Evolutionary conservation across 1,140 invertebrate species (phyloP).

Genomic region (Mizuhopecten yessoensis): DNA sequence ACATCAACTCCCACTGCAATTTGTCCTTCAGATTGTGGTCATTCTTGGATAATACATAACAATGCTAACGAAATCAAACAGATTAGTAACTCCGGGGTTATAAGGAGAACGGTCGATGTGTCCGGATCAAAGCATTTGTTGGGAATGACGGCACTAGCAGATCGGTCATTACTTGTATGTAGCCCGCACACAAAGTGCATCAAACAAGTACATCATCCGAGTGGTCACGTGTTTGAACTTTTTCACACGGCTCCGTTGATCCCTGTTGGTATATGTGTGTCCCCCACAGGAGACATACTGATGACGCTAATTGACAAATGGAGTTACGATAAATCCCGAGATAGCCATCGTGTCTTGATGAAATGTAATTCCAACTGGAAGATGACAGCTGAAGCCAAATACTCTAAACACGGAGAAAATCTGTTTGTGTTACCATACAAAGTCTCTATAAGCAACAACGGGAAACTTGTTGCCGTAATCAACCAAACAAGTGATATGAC

Average conservation of each 20-base stretch:
- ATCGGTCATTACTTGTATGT: not conserved
- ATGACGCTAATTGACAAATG: slow-evolving; percentile 4
- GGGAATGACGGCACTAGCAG: not conserved
- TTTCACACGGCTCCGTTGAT: not conserved
- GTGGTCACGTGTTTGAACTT: not conserved
- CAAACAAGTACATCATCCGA: slow-evolving; percentile 1
- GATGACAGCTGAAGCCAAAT: not conserved
- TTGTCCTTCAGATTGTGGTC: not conserved
- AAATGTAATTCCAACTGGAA: not conserved
- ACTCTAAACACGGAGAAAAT: not conserved
- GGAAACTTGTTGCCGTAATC: not conserved
- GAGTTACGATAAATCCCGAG: not conserved
- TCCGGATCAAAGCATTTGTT: slow-evolving; percentile 2
- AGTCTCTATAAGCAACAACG: not conserved
- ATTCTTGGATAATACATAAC: not conserved
- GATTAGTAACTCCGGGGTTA: not conserved
- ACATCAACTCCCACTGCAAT: not conserved
- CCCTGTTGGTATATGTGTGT: not conserved
- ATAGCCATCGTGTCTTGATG: slow-evolving; percentile 30
- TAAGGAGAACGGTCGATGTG: not conserved
- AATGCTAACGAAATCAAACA: not conserved
- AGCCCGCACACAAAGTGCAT: not conserved
- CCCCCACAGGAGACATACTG: not conserved
- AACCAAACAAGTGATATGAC: slow-evolving; percentile 4
- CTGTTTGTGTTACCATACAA: not conserved